Conservation (phyloP, 2,797 vertebrate genomes). For the Clamator glandarius region DNA sequence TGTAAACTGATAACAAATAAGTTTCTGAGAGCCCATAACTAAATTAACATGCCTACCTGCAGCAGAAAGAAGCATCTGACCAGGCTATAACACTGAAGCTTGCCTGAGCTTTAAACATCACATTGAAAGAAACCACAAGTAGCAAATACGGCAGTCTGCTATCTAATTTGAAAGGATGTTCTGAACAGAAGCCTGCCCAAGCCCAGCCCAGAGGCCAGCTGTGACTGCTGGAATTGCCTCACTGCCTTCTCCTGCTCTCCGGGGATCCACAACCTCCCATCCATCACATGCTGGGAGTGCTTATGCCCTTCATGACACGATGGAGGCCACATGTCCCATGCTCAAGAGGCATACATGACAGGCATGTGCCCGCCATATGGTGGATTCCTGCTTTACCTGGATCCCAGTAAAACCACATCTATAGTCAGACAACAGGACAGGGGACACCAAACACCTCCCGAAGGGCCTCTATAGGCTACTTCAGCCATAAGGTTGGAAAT, state of each 20-base stretch:
- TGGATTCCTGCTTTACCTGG: neutral
- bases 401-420: neutral
- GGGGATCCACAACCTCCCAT: rapidly evolving
- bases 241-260: neutral
- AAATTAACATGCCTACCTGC: neutral
- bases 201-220: neutral
- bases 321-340: neutral
- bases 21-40: conserved; percentile 8
- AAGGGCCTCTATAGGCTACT: neutral
- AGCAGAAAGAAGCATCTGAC: neutral
- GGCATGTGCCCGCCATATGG: rapidly evolving
- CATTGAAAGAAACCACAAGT: neutral
- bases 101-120: neutral
- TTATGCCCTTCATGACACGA: neutral
- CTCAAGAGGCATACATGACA: neutral
- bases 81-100: neutral
- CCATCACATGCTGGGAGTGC: neutral
- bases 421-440: neutral
- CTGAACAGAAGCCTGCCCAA: neutral
- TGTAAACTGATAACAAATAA: neutral
- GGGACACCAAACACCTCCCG: neutral
- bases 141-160: neutral
- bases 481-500: neutral
- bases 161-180: neutral
- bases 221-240: neutral